Conservation (phyloP, 2,797 vertebrate species). For the Varecia variegata region DNA sequence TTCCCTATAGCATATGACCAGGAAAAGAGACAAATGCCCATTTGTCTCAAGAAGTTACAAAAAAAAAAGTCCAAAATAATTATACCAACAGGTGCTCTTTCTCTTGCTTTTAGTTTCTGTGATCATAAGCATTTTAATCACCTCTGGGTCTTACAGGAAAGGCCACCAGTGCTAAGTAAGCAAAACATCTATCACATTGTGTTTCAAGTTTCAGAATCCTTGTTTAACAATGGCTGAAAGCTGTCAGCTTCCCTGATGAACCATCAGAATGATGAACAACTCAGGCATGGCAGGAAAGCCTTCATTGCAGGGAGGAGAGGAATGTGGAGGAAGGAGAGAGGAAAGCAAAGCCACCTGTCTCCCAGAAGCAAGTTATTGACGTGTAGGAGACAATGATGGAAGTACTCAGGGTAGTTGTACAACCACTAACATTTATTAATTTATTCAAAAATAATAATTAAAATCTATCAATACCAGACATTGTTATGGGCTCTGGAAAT, state of each 20-base stretch:
- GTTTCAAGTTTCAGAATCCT: constrained; percentile 59
- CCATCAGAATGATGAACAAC: constrained; percentile 38
- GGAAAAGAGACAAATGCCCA: background rate
- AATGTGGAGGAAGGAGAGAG: background rate
- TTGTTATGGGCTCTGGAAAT: background rate
- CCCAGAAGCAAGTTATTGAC: background rate
- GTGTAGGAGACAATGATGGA: background rate
- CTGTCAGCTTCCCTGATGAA: constrained; percentile 52
- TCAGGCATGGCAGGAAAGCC: background rate
- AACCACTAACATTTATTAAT: background rate
- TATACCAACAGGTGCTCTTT: background rate
- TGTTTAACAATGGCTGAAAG: constrained; percentile 49
- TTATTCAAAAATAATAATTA: background rate
- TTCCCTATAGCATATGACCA: background rate
- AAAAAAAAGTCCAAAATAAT: background rate
- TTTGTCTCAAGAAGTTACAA: background rate
- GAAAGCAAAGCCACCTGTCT: background rate
- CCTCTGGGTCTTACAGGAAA: constrained; percentile 11
- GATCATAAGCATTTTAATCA: constrained; percentile 36
- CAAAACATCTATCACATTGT: constrained; percentile 57
- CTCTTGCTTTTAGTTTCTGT: background rate
- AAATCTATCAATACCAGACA: background rate
- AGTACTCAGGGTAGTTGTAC: background rate
- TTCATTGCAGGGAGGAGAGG: background rate
- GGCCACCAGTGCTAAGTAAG: constrained; percentile 33